phyloP scores from a whole-genome alignment of 2,797 vertebrate genomes.

The Podarcis siculus region DNA sequence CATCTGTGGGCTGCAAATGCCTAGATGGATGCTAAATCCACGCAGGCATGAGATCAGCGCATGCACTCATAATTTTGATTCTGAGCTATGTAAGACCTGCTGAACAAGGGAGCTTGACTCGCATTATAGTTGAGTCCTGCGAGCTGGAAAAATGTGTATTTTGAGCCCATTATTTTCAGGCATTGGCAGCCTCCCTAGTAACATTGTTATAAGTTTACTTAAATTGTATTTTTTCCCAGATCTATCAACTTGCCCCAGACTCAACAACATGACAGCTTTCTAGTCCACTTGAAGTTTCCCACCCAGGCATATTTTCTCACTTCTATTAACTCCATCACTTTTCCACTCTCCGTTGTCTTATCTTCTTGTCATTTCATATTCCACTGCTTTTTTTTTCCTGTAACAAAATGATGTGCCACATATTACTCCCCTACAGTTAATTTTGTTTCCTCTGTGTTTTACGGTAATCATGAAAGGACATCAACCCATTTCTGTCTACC shows the following conservation, averaged over 20 bases:
- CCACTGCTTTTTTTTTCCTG: constrained; percentile 5
- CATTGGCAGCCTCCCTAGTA: background rate
- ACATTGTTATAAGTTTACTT: background rate
- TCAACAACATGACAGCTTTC: background rate
- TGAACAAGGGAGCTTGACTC: background rate
- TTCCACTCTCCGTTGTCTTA: constrained; percentile 2
- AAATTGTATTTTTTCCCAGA: constrained; percentile 4
- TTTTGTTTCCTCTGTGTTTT: constrained; percentile 44
- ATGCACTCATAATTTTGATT: background rate
- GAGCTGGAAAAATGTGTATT: background rate
- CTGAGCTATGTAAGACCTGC: background rate
- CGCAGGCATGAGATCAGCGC: background rate
- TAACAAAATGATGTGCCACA: background rate
- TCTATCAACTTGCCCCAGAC: background rate
- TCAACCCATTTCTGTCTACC: background rate
- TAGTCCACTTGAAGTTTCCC: background rate
- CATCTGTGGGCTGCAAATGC: background rate
- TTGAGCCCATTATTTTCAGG: background rate
- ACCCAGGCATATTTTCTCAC: constrained; percentile 6
- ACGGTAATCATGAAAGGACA: constrained; percentile 18
- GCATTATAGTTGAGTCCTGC: background rate
- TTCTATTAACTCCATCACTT: constrained; percentile 8
- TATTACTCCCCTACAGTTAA: constrained; percentile 22
- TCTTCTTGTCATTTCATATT: constrained; percentile 34
- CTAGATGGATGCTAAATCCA: background rate